A percentile compares a stretch with the other conserved stretches of the same genome.
Conservation (phyloP, 2,113 vertebrate species). For the Leiothrix lutea region DNA sequence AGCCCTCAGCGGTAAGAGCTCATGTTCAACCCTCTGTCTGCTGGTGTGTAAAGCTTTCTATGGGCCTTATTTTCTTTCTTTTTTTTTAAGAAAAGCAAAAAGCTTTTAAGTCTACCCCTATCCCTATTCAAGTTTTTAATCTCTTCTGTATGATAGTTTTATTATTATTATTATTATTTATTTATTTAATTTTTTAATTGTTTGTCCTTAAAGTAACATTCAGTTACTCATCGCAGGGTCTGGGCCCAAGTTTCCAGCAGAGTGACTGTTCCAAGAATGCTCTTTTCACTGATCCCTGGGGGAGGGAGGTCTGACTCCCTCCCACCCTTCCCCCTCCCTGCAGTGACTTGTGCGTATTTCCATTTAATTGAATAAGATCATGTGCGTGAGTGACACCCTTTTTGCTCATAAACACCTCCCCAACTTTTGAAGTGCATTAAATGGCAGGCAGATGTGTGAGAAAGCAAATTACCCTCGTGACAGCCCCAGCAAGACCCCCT, state of each 20-base stretch:
- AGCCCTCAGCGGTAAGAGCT: slow-evolving; percentile 66
- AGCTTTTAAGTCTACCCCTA: neutral
- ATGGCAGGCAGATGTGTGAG: neutral
- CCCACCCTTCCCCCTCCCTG: neutral
- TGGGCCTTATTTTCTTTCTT: neutral
- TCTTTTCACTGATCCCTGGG: neutral
- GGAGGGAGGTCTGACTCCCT: neutral
- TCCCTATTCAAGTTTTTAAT: neutral
- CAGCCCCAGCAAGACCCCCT: neutral
- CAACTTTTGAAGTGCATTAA: neutral
- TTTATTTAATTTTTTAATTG: neutral
- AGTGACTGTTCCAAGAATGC: neutral
- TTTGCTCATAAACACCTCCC: neutral
- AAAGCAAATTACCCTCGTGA: neutral
- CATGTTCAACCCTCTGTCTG: neutral
- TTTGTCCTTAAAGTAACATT: neutral
- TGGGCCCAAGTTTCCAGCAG: neutral
- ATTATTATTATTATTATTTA: fast-evolving
- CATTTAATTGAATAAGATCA: neutral
- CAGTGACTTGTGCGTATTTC: neutral
- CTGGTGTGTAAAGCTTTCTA: neutral
- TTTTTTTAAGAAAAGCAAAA: neutral
- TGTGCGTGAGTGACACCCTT: neutral
- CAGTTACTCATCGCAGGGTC: neutral
- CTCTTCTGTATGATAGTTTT: neutral